Percentiles rank a stretch among this genome's conserved stretches.
Conservation (phyloP, 2,797 vertebrate species). For the Sebastes kiyomatsui region DNA sequence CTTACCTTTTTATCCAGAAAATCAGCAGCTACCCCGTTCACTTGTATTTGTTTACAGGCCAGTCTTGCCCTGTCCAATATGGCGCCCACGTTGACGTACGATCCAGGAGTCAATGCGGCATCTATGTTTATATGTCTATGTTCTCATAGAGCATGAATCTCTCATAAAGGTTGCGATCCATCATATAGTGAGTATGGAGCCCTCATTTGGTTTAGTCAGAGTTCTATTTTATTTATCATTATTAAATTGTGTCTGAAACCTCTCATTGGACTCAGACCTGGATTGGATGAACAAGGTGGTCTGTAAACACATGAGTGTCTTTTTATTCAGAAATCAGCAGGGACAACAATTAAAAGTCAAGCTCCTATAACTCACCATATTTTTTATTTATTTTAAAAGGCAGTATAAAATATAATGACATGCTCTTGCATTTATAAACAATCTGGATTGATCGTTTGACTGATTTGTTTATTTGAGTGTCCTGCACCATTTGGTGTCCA, state of each 20-base stretch:
- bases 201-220: not conserved
- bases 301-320: not conserved
- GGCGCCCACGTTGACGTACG: no score
- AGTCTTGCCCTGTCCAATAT: no score
- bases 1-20: no score
- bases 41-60: no score
- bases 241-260: not conserved
- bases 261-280: not conserved
- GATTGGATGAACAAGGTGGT: not conserved
- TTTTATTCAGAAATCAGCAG: not conserved
- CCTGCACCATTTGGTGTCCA: not conserved
- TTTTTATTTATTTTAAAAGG: no score
- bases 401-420: not conserved
- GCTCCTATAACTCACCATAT: not conserved
- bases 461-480: no score
- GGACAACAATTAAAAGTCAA: not conserved
- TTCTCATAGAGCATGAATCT: not conserved
- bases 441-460: no score
- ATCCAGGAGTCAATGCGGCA: no score
- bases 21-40: no score
- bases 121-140: no score
- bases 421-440: no score
- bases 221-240: not conserved
- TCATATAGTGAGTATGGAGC: not conserved
- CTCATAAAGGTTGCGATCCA: not conserved